Evolutionary conservation across 1,140 invertebrate genomes (phyloP).

Genomic region (Bradysia coprophila): DNA sequence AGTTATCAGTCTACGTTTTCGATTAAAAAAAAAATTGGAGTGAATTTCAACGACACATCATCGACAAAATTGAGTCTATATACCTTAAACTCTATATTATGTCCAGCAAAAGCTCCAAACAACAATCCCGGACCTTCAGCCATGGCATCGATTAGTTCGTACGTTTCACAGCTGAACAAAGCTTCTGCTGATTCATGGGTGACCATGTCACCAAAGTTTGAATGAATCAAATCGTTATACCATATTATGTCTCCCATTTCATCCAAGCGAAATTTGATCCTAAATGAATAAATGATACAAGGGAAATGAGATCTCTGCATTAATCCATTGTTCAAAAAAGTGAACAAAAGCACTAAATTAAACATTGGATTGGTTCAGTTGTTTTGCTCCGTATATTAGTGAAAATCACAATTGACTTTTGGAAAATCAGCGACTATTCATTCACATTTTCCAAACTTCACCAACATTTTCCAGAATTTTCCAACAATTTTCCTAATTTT

Average conservation of each 20-base stretch:
- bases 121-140: slow-evolving; percentile 24
- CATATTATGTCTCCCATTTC: slow-evolving; percentile 44
- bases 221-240: slow-evolving; percentile 25
- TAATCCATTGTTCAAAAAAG: not conserved
- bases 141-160: slow-evolving; percentile 29
- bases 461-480: too few species aligned
- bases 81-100: slow-evolving; percentile 45
- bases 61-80: slow-evolving; percentile 6
- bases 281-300: slow-evolving; percentile 16
- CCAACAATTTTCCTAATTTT: too few species aligned
- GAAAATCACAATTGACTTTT: too few species aligned
- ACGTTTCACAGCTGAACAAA: slow-evolving; percentile 45
- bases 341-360: not conserved
- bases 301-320: not conserved
- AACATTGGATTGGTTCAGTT: too few species aligned
- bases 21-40: not conserved
- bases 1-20: slow-evolving; percentile 22
- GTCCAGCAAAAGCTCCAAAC: slow-evolving; percentile 41
- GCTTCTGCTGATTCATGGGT: slow-evolving; percentile 23
- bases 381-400: too few species aligned
- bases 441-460: too few species aligned
- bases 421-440: too few species aligned
- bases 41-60: not conserved
- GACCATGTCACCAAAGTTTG: slow-evolving; percentile 20
- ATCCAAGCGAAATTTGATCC: slow-evolving; percentile 41